Base-by-base conservation (phyloP, 1,140 invertebrate genomes). In the Lutraria rhynchaena region DNA sequence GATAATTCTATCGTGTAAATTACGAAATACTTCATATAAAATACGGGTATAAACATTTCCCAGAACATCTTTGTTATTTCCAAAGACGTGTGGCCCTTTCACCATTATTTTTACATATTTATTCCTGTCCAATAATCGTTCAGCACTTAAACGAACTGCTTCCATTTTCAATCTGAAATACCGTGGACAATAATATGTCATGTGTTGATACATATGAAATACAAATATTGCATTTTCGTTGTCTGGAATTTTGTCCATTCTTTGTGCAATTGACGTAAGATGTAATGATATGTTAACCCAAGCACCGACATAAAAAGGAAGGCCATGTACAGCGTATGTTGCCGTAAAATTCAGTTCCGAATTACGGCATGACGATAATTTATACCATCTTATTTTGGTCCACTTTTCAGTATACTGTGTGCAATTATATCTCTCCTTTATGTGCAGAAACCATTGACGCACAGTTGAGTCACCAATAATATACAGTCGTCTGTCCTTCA, bases 191-290 rank as follows among this genome's bases (percentile, higher is more conserved):
- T 51, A 71, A 22, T 31, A 2, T 7, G n/a, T 37, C 27, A 53
- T 57, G 19, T 71, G 69, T 37, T n/a, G 0, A 57, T 37, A 71
- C 7, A 71, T 15, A n/a, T 71, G 69, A 33, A 71, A 51, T 22
- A 71, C 27, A 27, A 71, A 46, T 22, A 71, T 35, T 13, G 22
- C 69, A 3, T 57, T 31, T 57, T 55, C 69, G n/a, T 71, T 3
- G 0, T 13, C 37, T 15, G 24, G 7, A 29, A 71, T 71, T 35
- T 1, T n/a, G 3, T 71, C 49, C n/a, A 71, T 15, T 57, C n/a
- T 29, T 53, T 24, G 27, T 33, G 49, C 13, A 24, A 71, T 71
- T 4, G 69, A 57, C 9, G 2, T 33, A 1, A 57, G 13, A 0
- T 44, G 17, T 11, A 24, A 57, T n/a, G n/a, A 51, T n/a, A 3